Evolutionary conservation across 2,888 invertebrate species (phyloP), one percentile per base, ranked within the genome.

Genomic region (Seira sanloemensis): DNA sequence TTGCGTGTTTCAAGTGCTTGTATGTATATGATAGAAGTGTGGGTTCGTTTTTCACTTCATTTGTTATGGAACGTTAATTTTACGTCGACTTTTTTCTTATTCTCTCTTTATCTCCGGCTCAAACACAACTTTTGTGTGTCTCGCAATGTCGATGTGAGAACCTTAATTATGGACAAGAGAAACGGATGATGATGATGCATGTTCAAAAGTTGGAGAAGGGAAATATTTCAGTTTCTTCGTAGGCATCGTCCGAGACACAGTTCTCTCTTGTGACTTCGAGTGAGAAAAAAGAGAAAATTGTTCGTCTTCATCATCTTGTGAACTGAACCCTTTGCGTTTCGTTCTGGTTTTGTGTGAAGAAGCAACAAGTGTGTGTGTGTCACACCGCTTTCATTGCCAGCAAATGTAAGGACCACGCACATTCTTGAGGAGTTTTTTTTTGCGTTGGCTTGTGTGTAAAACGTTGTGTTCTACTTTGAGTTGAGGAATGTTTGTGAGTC

Each of bases 61-160:
- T 74, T 73, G 73, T 37, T 37, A 37, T 37, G 67, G 67, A 67
- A 77, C 77, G 77, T 68, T 46, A 77, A 68, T 69, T 68, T 69
- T 77, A 77, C 77, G 68, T 77, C 58, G 24, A 12, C 37, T 37
- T 7, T 27, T 27, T 12, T 69, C 4, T 37, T 27, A 18, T 37
- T n/a, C n/a, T n/a, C n/a, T n/a, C n/a, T n/a, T n/a, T n/a, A n/a
- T n/a, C n/a, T n/a, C n/a, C n/a, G n/a, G n/a, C n/a, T n/a, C 1
- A 7, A n/a, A 69, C 16, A 37, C 37, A 37, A 46, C 7, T n/a
- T 72, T 21, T 23, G 50, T 46, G 19, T 7, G 71, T 37, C 21
- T 37, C 37, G 37, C 5, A 37, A 37, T 71, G 71, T 18, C 72
- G 19, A 12, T 23, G 24, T 7, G 24, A 37, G 37, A 37, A 37